Base-by-base conservation (phyloP, 1,140 invertebrate genomes). In the Andricus grossulariae region DNA sequence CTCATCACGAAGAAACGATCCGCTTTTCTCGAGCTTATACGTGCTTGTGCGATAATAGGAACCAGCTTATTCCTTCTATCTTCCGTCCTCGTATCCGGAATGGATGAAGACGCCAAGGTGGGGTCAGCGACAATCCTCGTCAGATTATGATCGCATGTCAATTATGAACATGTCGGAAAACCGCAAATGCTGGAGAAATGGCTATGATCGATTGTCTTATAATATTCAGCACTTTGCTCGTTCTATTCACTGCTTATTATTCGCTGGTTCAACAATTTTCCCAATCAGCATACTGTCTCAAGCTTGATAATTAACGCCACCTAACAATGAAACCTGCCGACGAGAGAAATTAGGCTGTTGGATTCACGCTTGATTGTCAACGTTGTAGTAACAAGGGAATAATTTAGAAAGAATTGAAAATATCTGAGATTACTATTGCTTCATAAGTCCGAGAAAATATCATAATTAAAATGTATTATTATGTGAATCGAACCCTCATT, bases 11-110 rank as follows among this genome's bases (percentile, higher is more conserved):
- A 54, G n/a, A 54, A 54, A 54, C 52, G 18, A 54, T 54, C 52
- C 52, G 7, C 52, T 54, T 54, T 54, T 54, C n/a, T 18, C 52
- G n/a, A 54, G 52, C 52, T 54, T 54, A 54, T 54, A 54, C 18
- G 52, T 54, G 52, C 52, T 54, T 54, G 52, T 54, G 18, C n/a
- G 52, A 54, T 54, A 54, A 54, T 54, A 54, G 52, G 18, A 19
- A 3, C n/a, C 52, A 54, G 52, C 52, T 54, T 54, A 54, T 54
- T 54, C 16, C 52, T 54, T 18, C 52, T 19, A 54, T 54, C 52
- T 54, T 19, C 52, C 0, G 6, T 54, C 16, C n/a, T 54, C 52
- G 52, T 5, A 54, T 54, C 52, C 52, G n/a, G 18, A 54, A 16
- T 54, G 52, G n/a, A 54, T 54, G 18, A 54, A 54, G 52, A 16